Percentiles rank a stretch among this genome's conserved stretches.
These are phyloP conservation scores for Latrodectus elegans DNA, from an alignment of 2,888 invertebrate genomes.

Conservation along the genomic window DNA sequence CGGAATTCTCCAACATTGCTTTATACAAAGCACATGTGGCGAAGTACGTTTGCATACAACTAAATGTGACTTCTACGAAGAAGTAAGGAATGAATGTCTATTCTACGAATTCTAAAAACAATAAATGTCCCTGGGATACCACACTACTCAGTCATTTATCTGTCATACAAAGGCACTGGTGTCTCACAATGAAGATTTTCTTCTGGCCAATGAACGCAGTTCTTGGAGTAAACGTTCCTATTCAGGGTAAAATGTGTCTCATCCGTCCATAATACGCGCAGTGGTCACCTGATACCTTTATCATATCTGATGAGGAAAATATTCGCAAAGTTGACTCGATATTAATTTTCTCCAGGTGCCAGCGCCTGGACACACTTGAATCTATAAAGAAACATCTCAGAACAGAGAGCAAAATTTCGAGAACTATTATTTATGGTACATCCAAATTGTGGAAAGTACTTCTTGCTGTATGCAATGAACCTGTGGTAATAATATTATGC, in stretches of 20 bases:
- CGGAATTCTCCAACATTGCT: not conserved
- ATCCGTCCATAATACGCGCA: not conserved
- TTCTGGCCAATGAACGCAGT: not conserved
- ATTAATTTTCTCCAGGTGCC: not conserved
- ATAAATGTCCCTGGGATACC: not conserved
- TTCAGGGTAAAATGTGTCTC: not conserved
- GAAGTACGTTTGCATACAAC: not conserved
- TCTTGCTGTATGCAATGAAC: not conserved
- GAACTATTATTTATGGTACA: not conserved
- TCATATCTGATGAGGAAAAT: not conserved
- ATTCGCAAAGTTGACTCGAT: not conserved
- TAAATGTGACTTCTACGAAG: not conserved
- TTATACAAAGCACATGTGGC: not conserved
- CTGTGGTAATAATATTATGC: not conserved
- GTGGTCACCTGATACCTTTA: not conserved
- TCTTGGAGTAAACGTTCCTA: not conserved
- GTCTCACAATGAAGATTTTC: not conserved
- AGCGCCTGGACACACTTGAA: not conserved
- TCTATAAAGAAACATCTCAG: not conserved
- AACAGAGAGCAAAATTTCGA: not conserved
- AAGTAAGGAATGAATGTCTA: not conserved
- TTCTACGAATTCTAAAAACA: too few relatives aligned
- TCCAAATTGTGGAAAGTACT: not conserved
- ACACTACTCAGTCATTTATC: not conserved
- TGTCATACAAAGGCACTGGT: not conserved